Evolutionary conservation across 1,140 invertebrate genomes (phyloP).

Genomic region (Brachionus angularis): DNA sequence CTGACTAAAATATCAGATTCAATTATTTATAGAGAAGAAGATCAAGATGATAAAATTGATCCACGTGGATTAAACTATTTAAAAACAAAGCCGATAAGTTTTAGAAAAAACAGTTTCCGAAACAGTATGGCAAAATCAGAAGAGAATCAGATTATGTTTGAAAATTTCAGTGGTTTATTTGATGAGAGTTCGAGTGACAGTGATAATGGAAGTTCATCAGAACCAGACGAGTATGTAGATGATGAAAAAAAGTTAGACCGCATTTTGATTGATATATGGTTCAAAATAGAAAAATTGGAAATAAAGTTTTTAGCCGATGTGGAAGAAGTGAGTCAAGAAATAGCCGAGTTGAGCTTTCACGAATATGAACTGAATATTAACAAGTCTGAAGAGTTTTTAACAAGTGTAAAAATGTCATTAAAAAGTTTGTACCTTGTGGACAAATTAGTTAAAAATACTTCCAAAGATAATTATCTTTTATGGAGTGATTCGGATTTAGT

Average conservation of each 20-base stretch:
- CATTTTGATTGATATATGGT: background rate
- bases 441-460: conserved; percentile 21
- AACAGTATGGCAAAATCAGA: too few relatives aligned
- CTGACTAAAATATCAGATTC: conserved; percentile 24
- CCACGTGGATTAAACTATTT: too few relatives aligned
- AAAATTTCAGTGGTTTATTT: too few relatives aligned
- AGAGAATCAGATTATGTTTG: too few relatives aligned
- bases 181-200: background rate
- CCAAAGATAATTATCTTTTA: conserved; percentile 16
- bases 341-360: conserved; percentile 65
- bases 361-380: conserved; percentile 49
- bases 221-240: background rate
- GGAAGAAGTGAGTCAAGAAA: background rate
- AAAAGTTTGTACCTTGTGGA: conserved; percentile 7
- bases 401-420: conserved; percentile 7
- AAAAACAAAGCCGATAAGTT: too few relatives aligned
- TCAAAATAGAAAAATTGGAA: conserved; percentile 22
- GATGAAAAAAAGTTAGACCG: background rate
- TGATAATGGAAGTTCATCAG: background rate
- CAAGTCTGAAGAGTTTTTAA: background rate
- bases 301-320: conserved; percentile 30
- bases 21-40: background rate
- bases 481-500: conserved; percentile 14
- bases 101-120: background rate
- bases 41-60: background rate